Evolutionary conservation across 37 sponge, comb jelly and placozoan species (phyloP), one percentile per base, ranked within the genome.

Genomic region (Aphrocallistes beatrix): DNA sequence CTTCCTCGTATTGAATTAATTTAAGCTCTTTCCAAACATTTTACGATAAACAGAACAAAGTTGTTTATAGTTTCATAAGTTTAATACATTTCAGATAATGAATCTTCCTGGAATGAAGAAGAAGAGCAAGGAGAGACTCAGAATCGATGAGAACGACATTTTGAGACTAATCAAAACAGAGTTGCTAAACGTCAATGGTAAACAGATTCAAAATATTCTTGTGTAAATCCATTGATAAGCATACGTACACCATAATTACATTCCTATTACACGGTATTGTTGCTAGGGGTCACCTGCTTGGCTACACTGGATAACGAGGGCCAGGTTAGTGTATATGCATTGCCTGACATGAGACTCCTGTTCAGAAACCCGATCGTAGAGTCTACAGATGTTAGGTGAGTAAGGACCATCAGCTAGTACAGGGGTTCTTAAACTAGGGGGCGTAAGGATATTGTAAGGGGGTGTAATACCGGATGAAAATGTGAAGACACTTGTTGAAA

Each of bases 21-120:
- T n/a, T n/a, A n/a, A n/a, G n/a, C n/a, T n/a, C n/a, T n/a, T n/a
- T n/a, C n/a, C n/a, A n/a, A n/a, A n/a, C n/a, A n/a, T n/a, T n/a
- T n/a, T n/a, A n/a, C n/a, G n/a, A n/a, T n/a, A n/a, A n/a, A n/a
- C n/a, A n/a, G n/a, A n/a, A n/a, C n/a, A n/a, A n/a, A n/a, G n/a
- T n/a, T n/a, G n/a, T n/a, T n/a, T n/a, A n/a, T n/a, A n/a, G n/a
- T n/a, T n/a, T n/a, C n/a, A n/a, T n/a, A n/a, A n/a, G n/a, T n/a
- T 42, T 42, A 42, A 42, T 42, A 42, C 45, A 16, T 16, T 42
- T 3, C n/a, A 60, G 75, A 60, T 60, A 3, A 13, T 60, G 75
- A 60, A 60, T 60, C 75, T 60, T 8, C 75, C 75, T 21, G 75
- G 75, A 28, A 60, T 60, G 75, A 60, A 60, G 34, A 60, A 60